Base-by-base conservation (phyloP, 2,113 vertebrate genomes). In the Campylomormyrus tamandua region DNA sequence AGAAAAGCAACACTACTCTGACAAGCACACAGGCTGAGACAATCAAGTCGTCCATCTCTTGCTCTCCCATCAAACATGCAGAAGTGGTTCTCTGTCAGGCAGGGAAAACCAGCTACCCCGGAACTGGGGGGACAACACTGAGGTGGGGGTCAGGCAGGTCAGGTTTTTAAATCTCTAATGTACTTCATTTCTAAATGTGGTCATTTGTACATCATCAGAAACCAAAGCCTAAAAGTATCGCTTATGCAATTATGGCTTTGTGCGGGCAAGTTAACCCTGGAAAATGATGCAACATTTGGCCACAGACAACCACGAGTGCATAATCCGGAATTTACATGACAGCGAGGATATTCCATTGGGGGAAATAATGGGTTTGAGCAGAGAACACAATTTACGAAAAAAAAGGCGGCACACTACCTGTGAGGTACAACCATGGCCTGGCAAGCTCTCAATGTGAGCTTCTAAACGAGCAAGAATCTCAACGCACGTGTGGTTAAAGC, bases 111-210 rank as follows among this genome's bases (percentile, higher is more conserved):
- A 85, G 42, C 42, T n/a, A 85, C 42, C 42, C 24, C 24, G 1
- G 45, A 85, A 48, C 10, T 85, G 19, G 56, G 7, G 21, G 21
- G 56, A 9, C 9, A 9, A 24, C n/a, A 11, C 24, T 49, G 24
- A 17, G 35, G 39, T 19, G 35, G 35, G 39, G 39, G 70, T 39
- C 31, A 45, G 15, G 17, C 80, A 83, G 27, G 85, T 46, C 87
- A 58, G 52, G 52, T 58, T 88, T 88, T 88, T 62, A 62, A 7
- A 45, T 66, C 35, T 62, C 48, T 35, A 52, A 52, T 35, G 48
- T 27, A 88, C 66, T 80, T 89, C n/a, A 52, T 80, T 89, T 53
- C 42, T 50, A 89, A 89, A 80, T 56, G 85, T 19, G 49, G 11
- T n/a, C 84, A 53, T 53, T 87, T 31, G 46, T 6, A 35, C 56